phyloP scores from a whole-genome alignment of 2,797 vertebrate genomes.

The Denticeps clupeoides region DNA sequence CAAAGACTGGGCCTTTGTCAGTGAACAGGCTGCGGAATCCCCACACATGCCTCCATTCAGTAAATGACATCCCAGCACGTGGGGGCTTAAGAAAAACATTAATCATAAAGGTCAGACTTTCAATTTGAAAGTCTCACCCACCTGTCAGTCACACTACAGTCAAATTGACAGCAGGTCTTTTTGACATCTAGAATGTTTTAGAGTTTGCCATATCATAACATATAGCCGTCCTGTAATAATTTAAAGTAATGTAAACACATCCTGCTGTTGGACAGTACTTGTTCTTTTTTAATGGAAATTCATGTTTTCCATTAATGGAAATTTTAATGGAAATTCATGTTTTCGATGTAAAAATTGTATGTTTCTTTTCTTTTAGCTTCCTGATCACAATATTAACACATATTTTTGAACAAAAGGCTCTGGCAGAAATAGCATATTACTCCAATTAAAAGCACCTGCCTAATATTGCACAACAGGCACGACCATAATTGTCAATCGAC shows the following conservation, averaged over 20 bases:
- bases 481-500: too few species aligned
- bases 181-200: slow-evolving; percentile 2
- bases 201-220: slow-evolving; percentile 17
- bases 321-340: slow-evolving; percentile 12
- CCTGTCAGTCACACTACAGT: slow-evolving; percentile 28
- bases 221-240: slow-evolving; percentile 11
- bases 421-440: too few species aligned
- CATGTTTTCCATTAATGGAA: too few species aligned
- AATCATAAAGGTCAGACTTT: slow-evolving; percentile 31
- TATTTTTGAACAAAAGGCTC: too few species aligned
- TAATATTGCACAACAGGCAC: too few species aligned
- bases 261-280: neutral
- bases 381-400: too few species aligned
- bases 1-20: slow-evolving; percentile 22
- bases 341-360: too few species aligned
- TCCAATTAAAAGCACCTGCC: too few species aligned
- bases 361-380: too few species aligned
- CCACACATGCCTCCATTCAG: slow-evolving; percentile 17
- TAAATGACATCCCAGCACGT: slow-evolving; percentile 8
- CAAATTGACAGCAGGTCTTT: slow-evolving; percentile 38
- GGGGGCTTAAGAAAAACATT: slow-evolving; percentile 22
- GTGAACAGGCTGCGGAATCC: slow-evolving; percentile 11
- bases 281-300: too few species aligned
- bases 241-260: neutral
- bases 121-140: slow-evolving; percentile 26